These are phyloP conservation scores for Stegodyphus mimosarum DNA, from an alignment of 1,140 invertebrate genomes.

Conservation along the genomic window DNA sequence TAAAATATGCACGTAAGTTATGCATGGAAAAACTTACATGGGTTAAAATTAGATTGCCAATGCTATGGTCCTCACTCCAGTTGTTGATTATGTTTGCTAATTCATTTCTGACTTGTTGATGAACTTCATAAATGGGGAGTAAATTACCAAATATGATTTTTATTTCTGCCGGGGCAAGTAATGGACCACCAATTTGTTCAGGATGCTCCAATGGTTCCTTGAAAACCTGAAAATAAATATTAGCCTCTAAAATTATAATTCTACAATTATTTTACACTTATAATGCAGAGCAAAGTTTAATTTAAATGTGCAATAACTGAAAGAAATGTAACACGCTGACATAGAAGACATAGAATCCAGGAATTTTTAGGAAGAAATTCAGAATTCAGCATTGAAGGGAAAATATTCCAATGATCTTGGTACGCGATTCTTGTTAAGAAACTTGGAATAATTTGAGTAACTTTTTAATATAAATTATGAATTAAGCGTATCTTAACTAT, in stretches of 20 bases:
- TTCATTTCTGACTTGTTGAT: slow-evolving; percentile 85
- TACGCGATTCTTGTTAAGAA: too few species aligned
- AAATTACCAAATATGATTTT: slow-evolving; percentile 97
- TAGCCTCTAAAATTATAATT: background rate
- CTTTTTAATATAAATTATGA: too few species aligned
- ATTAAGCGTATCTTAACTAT: too few species aligned
- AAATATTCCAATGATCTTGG: too few species aligned
- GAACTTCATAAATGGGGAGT: slow-evolving; percentile 91
- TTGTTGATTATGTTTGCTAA: slow-evolving; percentile 75
- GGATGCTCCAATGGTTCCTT: slow-evolving; percentile 91
- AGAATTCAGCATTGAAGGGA: too few species aligned
- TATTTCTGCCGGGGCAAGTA: slow-evolving; percentile 91
- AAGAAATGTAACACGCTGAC: too few species aligned
- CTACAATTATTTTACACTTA: background rate
- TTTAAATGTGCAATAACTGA: too few species aligned
- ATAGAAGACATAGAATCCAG: too few species aligned
- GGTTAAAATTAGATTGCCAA: slow-evolving; percentile 88
- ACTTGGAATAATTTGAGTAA: too few species aligned
- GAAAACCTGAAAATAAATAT: slow-evolving; percentile 78
- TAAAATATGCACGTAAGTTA: slow-evolving; percentile 7
- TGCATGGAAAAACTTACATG: slow-evolving; percentile 71
- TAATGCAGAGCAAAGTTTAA: background rate
- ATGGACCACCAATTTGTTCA: slow-evolving; percentile 78
- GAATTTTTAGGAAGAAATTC: too few species aligned
- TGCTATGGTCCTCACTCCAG: slow-evolving; percentile 86